phyloP scores from a whole-genome alignment of 2,113 vertebrate genomes.

The Glareola pratincola region DNA sequence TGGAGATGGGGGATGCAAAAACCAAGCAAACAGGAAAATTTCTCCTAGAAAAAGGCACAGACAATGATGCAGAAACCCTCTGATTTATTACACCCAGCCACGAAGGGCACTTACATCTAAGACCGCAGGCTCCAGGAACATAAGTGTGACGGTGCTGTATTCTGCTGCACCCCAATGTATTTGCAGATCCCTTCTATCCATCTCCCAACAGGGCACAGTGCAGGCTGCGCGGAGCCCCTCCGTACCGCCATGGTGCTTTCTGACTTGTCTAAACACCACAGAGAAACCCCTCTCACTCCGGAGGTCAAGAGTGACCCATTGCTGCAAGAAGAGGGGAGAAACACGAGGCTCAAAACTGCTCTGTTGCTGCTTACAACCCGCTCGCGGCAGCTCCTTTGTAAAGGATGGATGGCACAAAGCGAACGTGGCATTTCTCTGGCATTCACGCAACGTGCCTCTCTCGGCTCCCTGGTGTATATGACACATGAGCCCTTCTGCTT shows the following conservation, averaged over 20 bases:
- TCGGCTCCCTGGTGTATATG: not conserved
- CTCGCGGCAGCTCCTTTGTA: not conserved
- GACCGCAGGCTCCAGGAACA: not conserved
- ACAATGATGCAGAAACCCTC: rapidly evolving
- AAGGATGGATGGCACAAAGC: not conserved
- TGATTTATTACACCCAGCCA: not conserved
- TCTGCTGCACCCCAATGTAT: not conserved
- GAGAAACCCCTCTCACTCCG: not conserved
- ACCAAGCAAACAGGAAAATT: not conserved
- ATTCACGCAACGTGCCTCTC: rapidly evolving
- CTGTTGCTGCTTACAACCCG: not conserved
- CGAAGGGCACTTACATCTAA: not conserved
- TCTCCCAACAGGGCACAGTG: not conserved
- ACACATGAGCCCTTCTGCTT: not conserved
- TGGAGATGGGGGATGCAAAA: not conserved
- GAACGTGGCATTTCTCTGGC: not conserved
- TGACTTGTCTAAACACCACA: not conserved
- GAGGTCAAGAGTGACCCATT: not conserved
- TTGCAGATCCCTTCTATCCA: not conserved
- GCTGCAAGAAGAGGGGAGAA: not conserved
- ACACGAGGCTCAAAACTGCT: not conserved
- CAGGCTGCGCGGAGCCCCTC: not conserved
- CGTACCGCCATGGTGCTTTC: not conserved
- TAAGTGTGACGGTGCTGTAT: rapidly evolving
- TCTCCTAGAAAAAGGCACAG: not conserved